phyloP scores from a whole-genome alignment of 2,113 vertebrate genomes.

The Spheniscus mendiculus region DNA sequence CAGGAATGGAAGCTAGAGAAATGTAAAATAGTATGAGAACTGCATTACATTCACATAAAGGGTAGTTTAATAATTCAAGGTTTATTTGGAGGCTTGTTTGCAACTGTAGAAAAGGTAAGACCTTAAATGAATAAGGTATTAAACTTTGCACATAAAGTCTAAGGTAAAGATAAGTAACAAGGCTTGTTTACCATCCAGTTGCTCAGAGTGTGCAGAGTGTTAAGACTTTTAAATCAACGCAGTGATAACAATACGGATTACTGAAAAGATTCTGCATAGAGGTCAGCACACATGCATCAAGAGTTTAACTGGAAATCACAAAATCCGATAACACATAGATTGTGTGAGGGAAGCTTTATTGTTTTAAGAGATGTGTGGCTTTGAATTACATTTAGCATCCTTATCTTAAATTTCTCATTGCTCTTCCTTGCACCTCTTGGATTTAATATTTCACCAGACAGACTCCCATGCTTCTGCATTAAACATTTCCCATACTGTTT shows the following conservation, averaged over 20 bases:
- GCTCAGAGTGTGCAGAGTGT: neutral
- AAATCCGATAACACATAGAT: neutral
- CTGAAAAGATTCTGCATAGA: neutral
- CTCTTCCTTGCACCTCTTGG: neutral
- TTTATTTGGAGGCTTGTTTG: constrained; percentile 51
- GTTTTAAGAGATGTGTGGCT: neutral
- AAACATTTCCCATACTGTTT: neutral
- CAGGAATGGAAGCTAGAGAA: neutral
- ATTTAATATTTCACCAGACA: neutral
- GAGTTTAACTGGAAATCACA: neutral
- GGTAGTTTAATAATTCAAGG: constrained; percentile 54
- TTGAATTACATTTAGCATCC: neutral
- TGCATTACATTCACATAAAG: constrained; percentile 26
- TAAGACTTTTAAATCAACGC: neutral
- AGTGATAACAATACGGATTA: neutral
- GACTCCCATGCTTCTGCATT: neutral
- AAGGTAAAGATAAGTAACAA: constrained; percentile 41
- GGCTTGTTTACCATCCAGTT: constrained; percentile 25
- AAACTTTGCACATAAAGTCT: constrained; percentile 23
- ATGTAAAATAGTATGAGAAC: neutral
- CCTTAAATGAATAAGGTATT: constrained; percentile 52
- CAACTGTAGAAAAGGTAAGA: constrained; percentile 50
- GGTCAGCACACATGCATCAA: neutral
- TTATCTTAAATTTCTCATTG: constrained; percentile 8
- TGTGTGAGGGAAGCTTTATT: neutral